Base-by-base conservation (phyloP, 2,113 vertebrate species). In the Nansenia antarctica region DNA sequence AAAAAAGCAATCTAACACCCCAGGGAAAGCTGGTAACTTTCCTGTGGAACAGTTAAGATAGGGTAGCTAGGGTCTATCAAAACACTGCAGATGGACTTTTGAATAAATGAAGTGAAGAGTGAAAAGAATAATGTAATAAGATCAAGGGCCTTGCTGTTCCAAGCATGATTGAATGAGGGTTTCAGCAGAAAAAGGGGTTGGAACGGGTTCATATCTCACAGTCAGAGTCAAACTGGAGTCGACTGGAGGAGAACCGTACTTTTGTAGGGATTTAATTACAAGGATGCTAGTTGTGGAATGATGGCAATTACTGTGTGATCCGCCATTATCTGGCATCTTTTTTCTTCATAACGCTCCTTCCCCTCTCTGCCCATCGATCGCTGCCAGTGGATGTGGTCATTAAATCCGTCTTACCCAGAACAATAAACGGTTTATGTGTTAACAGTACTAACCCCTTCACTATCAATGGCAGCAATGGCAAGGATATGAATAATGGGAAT, bases 381-480 rank as follows among this genome's bases (percentile, higher is more conserved):
- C 67, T 76, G 87, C 78, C 82, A 86, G 75, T 72, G 86, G 76
- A 85, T 76, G 81, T 73, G 89, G 89, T 89, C 90, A 86, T 89
- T 89, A 92, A 91, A 92, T 92, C 91, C 89, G 90, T 92, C 86
- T 79, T 84, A 82, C 83, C 70, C 67, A 86, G 82, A 86, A 88
- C n/a, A 86, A 92, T 81, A 84, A 90, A 91, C 88, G 85, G 78
- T 91, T 88, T 90, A 85, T 90, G 82, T 87, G 86, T 88, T 87
- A 86, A 84, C 77, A 85, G 82, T 73, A 80, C 83, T 85, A 82
- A 81, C 86, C 84, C 79, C 75, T 70, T n/a, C n/a, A 77, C 84
- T 74, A 87, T 89, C 84, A 81, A 75, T 76, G 78, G 81, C 71
- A 69, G 79, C 57, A 31, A 52, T 20, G 59, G 78, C 69, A 65